Percentiles rank a stretch among this genome's conserved stretches.
These are phyloP conservation scores for Scaeva pyrastri DNA, from an alignment of 2,888 invertebrate genomes.

Conservation along the genomic window DNA sequence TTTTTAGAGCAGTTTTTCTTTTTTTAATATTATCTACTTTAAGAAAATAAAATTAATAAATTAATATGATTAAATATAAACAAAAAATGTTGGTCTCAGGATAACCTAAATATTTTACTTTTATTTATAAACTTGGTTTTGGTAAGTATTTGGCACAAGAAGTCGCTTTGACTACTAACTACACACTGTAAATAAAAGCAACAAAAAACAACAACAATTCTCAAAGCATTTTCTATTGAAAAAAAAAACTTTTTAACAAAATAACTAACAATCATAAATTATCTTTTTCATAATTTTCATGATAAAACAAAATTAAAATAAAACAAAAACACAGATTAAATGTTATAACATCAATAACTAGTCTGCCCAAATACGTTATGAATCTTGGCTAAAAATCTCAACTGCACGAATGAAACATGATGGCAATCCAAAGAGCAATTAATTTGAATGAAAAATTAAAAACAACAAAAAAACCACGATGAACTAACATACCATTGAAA, in stretches of 20 bases:
- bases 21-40: no score
- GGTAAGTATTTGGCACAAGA: neutral
- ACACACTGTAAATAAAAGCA: neutral
- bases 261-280: neutral
- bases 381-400: conserved; percentile 89
- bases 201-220: neutral
- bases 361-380: conserved; percentile 94
- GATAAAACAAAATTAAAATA: conserved; percentile 34
- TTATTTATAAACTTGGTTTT: neutral
- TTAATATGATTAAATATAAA: no score
- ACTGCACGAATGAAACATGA: conserved; percentile 21
- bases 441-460: conserved; percentile 28
- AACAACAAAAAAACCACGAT: conserved; percentile 13
- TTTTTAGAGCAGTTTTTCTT: no score
- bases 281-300: conserved; percentile 32
- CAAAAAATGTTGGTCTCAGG: no score
- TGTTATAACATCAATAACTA: conserved; percentile 93
- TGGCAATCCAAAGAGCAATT: conserved; percentile 54
- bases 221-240: neutral
- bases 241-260: neutral
- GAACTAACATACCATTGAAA: conserved; percentile 72
- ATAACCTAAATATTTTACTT: no score
- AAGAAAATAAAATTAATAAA: no score
- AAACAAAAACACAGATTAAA: conserved; percentile 88
- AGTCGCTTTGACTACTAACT: neutral